Evolutionary conservation across 2,888 invertebrate genomes (phyloP).

Genomic region (Creontiades dilutus): DNA sequence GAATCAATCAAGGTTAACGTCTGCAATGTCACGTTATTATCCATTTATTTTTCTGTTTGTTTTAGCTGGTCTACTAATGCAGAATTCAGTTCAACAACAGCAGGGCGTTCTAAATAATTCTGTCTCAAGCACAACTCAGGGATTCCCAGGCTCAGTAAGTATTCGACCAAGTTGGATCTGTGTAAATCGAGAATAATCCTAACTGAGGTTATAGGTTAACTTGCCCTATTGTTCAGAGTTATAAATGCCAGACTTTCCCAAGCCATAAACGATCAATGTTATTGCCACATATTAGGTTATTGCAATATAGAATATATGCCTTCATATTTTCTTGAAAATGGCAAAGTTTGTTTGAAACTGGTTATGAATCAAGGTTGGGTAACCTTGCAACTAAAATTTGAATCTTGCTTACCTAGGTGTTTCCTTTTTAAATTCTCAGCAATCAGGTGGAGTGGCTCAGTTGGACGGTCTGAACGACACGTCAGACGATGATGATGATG

Average conservation of each 20-base stretch:
- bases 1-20: too few species aligned
- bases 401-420: not conserved
- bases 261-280: too few species aligned
- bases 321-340: too few species aligned
- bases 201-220: too few species aligned
- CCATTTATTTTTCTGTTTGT: not conserved
- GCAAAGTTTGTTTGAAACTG: too few species aligned
- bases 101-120: slow-evolving; percentile 51
- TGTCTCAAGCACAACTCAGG: slow-evolving; percentile 25
- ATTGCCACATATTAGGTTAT: too few species aligned
- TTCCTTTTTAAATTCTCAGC: slow-evolving; percentile 17
- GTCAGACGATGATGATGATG: slow-evolving; percentile 81
- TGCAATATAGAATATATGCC: too few species aligned
- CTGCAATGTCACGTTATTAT: too few species aligned
- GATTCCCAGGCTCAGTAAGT: slow-evolving; percentile 58
- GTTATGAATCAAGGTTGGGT: too few species aligned
- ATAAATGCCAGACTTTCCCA: too few species aligned
- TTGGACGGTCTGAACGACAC: slow-evolving; percentile 78
- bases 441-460: slow-evolving; percentile 74
- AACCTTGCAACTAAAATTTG: too few species aligned
- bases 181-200: not conserved
- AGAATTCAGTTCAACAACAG: slow-evolving; percentile 55
- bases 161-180: not conserved
- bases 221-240: too few species aligned
- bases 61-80: slow-evolving; percentile 64